phyloP scores from a whole-genome alignment of 2,888 invertebrate species.

The Aphodius sticticus region DNA sequence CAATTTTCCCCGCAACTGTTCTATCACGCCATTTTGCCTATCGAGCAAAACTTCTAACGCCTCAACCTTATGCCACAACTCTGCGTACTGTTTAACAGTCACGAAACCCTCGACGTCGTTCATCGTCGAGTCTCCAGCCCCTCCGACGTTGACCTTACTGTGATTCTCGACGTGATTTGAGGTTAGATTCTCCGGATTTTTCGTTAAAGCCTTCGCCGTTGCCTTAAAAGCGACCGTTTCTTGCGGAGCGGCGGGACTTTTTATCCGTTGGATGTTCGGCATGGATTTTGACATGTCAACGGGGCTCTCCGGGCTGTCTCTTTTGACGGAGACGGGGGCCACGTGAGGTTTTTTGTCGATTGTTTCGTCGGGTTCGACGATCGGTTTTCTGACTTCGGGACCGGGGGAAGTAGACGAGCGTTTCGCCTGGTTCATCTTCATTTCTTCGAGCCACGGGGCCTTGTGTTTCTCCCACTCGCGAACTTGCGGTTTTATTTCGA shows the following conservation, averaged over 20 bases:
- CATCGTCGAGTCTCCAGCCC: slow-evolving; percentile 12
- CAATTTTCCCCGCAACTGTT: slow-evolving; percentile 69
- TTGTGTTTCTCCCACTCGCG: slow-evolving; percentile 77
- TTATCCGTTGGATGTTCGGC: slow-evolving; percentile 36
- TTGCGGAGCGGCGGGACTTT: slow-evolving; percentile 35
- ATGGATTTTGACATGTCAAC: slow-evolving; percentile 51
- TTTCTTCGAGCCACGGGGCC: slow-evolving; percentile 84
- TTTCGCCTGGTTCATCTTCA: slow-evolving; percentile 79
- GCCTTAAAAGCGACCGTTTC: slow-evolving; percentile 46
- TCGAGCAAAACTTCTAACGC: slow-evolving; percentile 68
- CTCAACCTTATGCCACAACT: slow-evolving; percentile 61
- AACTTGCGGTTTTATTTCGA: slow-evolving; percentile 65
- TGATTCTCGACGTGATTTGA: slow-evolving; percentile 41
- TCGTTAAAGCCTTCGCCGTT: slow-evolving; percentile 41
- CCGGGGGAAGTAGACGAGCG: slow-evolving; percentile 64
- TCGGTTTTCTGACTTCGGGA: slow-evolving; percentile 50
- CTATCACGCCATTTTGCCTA: slow-evolving; percentile 63
- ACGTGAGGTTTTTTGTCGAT: slow-evolving; percentile 32
- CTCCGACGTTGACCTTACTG: slow-evolving; percentile 31
- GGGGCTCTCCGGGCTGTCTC: slow-evolving; percentile 45
- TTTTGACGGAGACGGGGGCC: slow-evolving; percentile 33
- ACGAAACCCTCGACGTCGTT: slow-evolving; percentile 39
- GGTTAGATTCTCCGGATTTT: slow-evolving; percentile 29
- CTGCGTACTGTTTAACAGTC: slow-evolving; percentile 52
- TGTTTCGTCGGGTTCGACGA: slow-evolving; percentile 51